Percentiles rank a stretch among this genome's conserved stretches.
Evolutionary conservation across 2,888 invertebrate genomes (phyloP).

Genomic region (Amorpha juglandis): DNA sequence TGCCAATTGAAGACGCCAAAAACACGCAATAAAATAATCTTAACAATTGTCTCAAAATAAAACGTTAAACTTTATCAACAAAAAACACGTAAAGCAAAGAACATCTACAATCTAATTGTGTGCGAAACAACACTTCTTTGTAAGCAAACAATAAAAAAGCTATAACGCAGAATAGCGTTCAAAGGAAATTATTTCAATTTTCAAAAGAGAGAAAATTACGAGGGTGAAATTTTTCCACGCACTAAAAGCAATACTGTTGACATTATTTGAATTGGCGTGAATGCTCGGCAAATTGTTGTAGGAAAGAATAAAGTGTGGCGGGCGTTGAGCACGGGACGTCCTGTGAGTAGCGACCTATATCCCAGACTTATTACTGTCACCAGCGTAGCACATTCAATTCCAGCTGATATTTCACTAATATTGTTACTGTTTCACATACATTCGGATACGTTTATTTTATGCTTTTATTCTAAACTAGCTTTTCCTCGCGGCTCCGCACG

Average conservation of each 20-base stretch:
- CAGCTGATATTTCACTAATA: slow-evolving; percentile 8
- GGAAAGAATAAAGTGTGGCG: slow-evolving; percentile 17
- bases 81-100: slow-evolving; percentile 19
- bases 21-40: slow-evolving; percentile 18
- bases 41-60: slow-evolving; percentile 17
- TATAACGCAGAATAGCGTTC: slow-evolving; percentile 47
- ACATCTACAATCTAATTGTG: slow-evolving; percentile 18
- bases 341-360: slow-evolving; percentile 8
- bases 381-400: slow-evolving; percentile 10
- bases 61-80: slow-evolving; percentile 19
- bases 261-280: slow-evolving; percentile 35
- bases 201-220: slow-evolving; percentile 49
- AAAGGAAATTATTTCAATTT: slow-evolving; percentile 53
- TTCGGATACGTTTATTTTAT: background rate
- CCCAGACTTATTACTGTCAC: slow-evolving; percentile 15
- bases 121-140: slow-evolving; percentile 36
- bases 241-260: slow-evolving; percentile 45
- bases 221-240: slow-evolving; percentile 41
- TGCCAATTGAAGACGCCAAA: slow-evolving; percentile 1
- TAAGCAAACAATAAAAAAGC: slow-evolving; percentile 53
- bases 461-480: background rate
- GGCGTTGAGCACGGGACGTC: slow-evolving; percentile 12
- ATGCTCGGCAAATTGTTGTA: slow-evolving; percentile 22
- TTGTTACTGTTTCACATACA: slow-evolving; percentile 5
- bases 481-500: no score